Evolutionary conservation across 2,113 vertebrate species (phyloP).

Genomic region (Polypterus senegalus): DNA sequence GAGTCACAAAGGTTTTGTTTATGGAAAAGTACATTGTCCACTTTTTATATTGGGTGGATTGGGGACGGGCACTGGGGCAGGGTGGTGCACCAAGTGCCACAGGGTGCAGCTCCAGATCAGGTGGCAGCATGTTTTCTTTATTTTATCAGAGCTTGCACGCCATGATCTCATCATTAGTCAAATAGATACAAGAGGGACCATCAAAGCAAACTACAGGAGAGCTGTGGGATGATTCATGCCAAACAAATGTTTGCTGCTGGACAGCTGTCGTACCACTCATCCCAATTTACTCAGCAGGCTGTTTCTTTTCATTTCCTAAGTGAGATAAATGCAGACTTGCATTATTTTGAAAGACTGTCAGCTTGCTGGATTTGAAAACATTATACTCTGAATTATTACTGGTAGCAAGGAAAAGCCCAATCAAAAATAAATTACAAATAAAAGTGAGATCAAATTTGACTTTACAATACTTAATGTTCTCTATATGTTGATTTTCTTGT

Average conservation of each 20-base stretch:
- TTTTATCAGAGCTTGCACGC: slow-evolving; percentile 53
- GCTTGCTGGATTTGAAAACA: too few relatives aligned
- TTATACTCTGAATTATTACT: too few relatives aligned
- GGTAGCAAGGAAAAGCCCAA: too few relatives aligned
- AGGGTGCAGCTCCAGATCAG: slow-evolving; percentile 26
- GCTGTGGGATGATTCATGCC: slow-evolving; percentile 42
- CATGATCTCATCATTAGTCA: slow-evolving; percentile 63
- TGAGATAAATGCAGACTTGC: slow-evolving; percentile 32
- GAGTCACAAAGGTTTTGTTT: slow-evolving; percentile 34
- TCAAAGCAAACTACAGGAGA: slow-evolving; percentile 68
- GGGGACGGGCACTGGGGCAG: too few relatives aligned
- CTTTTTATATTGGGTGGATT: not conserved
- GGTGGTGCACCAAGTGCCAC: too few relatives aligned
- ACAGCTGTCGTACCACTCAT: slow-evolving; percentile 56
- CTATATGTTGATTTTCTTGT: too few relatives aligned
- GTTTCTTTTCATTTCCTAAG: slow-evolving; percentile 41
- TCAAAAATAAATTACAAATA: too few relatives aligned
- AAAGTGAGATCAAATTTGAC: too few relatives aligned
- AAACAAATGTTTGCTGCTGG: slow-evolving; percentile 54
- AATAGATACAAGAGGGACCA: slow-evolving; percentile 52
- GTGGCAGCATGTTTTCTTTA: slow-evolving; percentile 55
- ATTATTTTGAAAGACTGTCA: slow-evolving; percentile 22
- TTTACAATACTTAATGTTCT: too few relatives aligned
- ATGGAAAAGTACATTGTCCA: slow-evolving; percentile 8
- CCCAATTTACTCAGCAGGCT: slow-evolving; percentile 47